A percentile compares a stretch with the other conserved stretches of the same genome.
phyloP scores from a whole-genome alignment of 2,797 vertebrate genomes.

The Gadopsis bispinosus region DNA sequence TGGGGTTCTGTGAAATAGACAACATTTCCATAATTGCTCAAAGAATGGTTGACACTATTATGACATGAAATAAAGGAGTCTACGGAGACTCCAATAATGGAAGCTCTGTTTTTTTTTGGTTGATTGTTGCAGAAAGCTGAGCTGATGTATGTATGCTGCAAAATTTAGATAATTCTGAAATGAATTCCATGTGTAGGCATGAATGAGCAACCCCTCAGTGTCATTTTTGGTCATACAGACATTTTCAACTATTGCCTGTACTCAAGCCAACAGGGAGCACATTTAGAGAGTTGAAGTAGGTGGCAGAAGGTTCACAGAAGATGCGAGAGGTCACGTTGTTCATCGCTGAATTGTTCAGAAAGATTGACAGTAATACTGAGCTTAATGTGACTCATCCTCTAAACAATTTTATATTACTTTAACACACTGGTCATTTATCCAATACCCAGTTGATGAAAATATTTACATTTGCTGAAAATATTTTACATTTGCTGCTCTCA shows the following conservation, averaged over 20 bases:
- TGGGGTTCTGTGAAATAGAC: slow-evolving; percentile 37
- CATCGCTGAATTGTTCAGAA: background rate
- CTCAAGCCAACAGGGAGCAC: slow-evolving; percentile 25
- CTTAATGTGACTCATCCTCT: background rate
- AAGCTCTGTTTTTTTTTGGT: background rate
- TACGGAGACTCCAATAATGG: background rate
- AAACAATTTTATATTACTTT: background rate
- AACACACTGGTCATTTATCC: background rate
- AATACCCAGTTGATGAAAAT: background rate
- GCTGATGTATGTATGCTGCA: slow-evolving; percentile 17
- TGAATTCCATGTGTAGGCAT: slow-evolving; percentile 19
- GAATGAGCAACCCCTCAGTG: slow-evolving; percentile 3
- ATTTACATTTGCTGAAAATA: background rate
- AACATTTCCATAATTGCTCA: slow-evolving; percentile 53
- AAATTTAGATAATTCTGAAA: slow-evolving; percentile 28
- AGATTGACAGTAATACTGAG: background rate
- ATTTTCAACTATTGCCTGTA: slow-evolving; percentile 7
- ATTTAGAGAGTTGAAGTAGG: slow-evolving; percentile 23
- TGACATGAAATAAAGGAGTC: slow-evolving; percentile 5
- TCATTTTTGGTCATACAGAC: slow-evolving; percentile 12
- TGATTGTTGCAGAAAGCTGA: slow-evolving; percentile 28
- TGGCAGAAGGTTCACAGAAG: background rate
- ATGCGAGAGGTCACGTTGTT: slow-evolving; percentile 1
- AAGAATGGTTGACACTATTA: slow-evolving; percentile 35
- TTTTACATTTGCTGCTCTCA: background rate